Evolutionary conservation across 2,113 vertebrate genomes (phyloP), one percentile per base, ranked within the genome.

Genomic region (Bufo gargarizans): DNA sequence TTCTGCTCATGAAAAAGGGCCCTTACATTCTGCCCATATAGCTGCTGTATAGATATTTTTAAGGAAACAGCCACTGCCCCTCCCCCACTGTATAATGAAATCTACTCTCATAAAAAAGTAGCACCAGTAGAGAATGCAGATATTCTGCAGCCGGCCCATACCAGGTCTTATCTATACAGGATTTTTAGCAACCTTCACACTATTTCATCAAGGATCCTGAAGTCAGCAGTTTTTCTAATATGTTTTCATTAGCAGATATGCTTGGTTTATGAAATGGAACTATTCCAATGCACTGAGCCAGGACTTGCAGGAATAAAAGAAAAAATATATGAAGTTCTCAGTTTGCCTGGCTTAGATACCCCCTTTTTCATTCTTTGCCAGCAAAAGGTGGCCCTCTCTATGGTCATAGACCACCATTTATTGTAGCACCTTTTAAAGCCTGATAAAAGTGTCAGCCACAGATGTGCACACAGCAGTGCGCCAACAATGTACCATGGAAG

Each of bases 221-320:
- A 47, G 71, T 74, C 71, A 74, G 71, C 71, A 74, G 6, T 74
- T 74, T 74, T 74, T 6, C 69, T 47, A 17, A 49, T 74, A 74
- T 74, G 45, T 14, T 47, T 74, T 19, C 45, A 74, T 74, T 74
- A 74, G 71, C 71, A 22, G 71, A 49, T 74, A 74, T 47, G 14
- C 71, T 74, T 17, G 45, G 43, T 45, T 74, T 74, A 13, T 74
- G 43, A 47, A 74, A 74, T 47, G 71, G 71, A 74, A 74, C 71
- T 19, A 74, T 74, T 74, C 71, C 71, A 74, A 47, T 47, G 71
- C 22, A 33, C n/a, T 71, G 16, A 61, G 59, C 67, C 33, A 33
- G 33, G 33, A 33, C 33, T 1, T 33, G 33, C 33, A 33, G 33
- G 33, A 33, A 33, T 33, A 33, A 33, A 33, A 33, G n/a, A n/a